Evolutionary conservation across 2,113 vertebrate genomes (phyloP).

Genomic region (Grammomys surdaster): DNA sequence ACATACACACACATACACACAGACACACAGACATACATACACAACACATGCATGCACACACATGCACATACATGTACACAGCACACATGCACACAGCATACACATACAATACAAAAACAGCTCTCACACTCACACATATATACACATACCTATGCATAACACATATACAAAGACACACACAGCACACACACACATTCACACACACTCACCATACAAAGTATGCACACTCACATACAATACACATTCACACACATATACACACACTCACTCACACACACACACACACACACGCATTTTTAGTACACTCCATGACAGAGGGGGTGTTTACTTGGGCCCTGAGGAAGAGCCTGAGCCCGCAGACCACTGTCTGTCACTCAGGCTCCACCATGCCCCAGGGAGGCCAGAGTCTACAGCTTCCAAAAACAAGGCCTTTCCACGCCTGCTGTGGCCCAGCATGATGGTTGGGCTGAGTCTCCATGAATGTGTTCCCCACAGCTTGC

Average conservation of each 20-base stretch:
- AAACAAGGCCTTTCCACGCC: neutral
- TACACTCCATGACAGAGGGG: fast-evolving
- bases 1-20: too few relatives aligned
- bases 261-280: neutral
- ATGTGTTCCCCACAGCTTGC: neutral
- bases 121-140: neutral
- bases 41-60: neutral
- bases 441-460: neutral
- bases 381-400: conserved; percentile 39
- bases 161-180: too few relatives aligned
- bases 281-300: neutral
- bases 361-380: neutral
- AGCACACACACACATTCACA: too few relatives aligned
- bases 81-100: too few relatives aligned
- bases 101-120: too few relatives aligned
- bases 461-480: neutral
- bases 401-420: conserved; percentile 17
- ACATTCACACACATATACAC: neutral
- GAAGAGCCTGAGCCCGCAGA: neutral
- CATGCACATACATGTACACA: neutral
- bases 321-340: neutral
- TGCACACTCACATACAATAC: too few relatives aligned
- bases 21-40: too few relatives aligned
- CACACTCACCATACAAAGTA: neutral
- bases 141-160: neutral